phyloP scores from a whole-genome alignment of 2,797 vertebrate genomes.

The Chaetophractus vellerosus region DNA sequence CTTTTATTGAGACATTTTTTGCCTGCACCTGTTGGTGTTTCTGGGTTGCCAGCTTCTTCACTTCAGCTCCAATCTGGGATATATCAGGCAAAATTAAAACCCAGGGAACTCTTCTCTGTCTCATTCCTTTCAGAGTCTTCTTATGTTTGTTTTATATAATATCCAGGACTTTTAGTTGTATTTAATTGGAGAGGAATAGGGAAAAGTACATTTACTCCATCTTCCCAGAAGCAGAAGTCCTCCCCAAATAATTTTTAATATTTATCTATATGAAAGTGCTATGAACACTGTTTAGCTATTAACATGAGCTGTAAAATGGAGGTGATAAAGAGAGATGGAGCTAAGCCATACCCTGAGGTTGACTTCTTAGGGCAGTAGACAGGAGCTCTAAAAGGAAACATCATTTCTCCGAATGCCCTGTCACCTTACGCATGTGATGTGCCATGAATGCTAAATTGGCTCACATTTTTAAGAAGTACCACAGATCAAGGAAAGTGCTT shows the following conservation, averaged over 20 bases:
- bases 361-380: background rate
- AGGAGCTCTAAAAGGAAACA: constrained; percentile 1
- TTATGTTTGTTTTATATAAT: background rate
- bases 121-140: too few species aligned
- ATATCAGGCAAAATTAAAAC: too few species aligned
- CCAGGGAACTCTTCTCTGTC: too few species aligned
- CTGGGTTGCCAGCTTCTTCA: background rate
- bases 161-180: background rate
- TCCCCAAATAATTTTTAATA: background rate
- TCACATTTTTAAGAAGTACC: background rate
- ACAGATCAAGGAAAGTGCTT: background rate
- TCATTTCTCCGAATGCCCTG: background rate
- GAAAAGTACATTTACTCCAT: background rate
- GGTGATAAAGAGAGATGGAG: background rate
- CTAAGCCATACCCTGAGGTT: background rate
- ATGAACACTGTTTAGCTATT: background rate
- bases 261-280: constrained; percentile 5
- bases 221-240: background rate
- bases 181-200: background rate
- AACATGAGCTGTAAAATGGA: background rate
- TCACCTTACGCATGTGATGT: background rate
- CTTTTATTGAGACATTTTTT: background rate
- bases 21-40: background rate
- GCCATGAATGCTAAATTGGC: background rate
- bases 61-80: background rate